Evolutionary conservation across 2,113 vertebrate genomes (phyloP).

Genomic region (Atlantisia rogersi): DNA sequence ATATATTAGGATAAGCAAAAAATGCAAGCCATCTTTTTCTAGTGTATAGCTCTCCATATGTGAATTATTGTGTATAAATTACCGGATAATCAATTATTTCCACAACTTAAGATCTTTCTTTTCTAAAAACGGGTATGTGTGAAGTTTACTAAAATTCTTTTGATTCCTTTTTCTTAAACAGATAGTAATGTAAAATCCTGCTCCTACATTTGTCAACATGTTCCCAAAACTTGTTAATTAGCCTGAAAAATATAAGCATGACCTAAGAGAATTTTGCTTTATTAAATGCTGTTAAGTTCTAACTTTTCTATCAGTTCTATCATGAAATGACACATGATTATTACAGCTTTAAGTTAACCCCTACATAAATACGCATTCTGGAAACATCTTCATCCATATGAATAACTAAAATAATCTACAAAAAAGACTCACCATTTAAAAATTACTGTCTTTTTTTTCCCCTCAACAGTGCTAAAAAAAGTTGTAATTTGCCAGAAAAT

Average conservation of each 20-base stretch:
- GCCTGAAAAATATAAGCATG: neutral
- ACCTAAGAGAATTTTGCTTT: neutral
- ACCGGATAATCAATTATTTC: neutral
- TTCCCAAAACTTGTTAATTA: neutral
- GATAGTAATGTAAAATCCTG: neutral
- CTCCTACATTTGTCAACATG: neutral
- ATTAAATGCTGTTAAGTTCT: neutral
- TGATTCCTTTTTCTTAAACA: neutral
- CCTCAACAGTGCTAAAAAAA: neutral
- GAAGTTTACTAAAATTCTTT: neutral
- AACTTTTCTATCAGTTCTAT: neutral
- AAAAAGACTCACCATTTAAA: neutral
- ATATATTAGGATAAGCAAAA: neutral
- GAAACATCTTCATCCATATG: neutral
- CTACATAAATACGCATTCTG: neutral
- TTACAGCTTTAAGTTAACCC: neutral
- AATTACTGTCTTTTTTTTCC: neutral
- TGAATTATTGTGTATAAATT: neutral
- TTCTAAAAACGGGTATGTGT: neutral
- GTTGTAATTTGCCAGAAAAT: neutral
- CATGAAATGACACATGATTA: rapidly evolving
- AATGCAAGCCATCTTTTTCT: neutral
- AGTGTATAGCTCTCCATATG: neutral
- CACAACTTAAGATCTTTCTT: neutral
- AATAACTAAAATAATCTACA: neutral